A percentile compares a stretch with the other conserved stretches of the same genome.
phyloP scores from a whole-genome alignment of 2,888 invertebrate genomes.

The Epinotia demarniana region DNA sequence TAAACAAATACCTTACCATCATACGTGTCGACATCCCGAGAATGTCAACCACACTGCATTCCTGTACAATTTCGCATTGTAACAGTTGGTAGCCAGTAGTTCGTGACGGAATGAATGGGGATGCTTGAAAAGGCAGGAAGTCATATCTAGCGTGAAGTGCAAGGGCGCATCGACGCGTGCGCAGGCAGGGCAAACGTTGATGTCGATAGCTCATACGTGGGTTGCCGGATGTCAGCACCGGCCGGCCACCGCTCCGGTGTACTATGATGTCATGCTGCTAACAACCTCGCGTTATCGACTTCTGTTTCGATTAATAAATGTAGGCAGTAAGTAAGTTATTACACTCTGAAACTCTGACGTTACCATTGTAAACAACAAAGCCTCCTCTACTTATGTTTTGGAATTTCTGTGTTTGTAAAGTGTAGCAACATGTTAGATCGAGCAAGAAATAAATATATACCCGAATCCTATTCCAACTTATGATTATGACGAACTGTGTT shows the following conservation, averaged over 20 bases:
- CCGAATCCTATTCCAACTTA: too few species aligned
- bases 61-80: slow-evolving; percentile 53
- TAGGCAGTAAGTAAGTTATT: slow-evolving; percentile 24
- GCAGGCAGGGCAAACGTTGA: slow-evolving; percentile 34
- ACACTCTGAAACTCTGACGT: slow-evolving; percentile 5
- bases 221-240: slow-evolving; percentile 35
- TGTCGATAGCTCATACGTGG: slow-evolving; percentile 31
- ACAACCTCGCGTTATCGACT: slow-evolving; percentile 50
- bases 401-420: neutral
- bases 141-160: slow-evolving; percentile 61
- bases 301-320: slow-evolving; percentile 35
- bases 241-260: slow-evolving; percentile 21
- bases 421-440: too few species aligned
- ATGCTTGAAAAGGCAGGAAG: slow-evolving; percentile 71
- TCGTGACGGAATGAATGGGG: slow-evolving; percentile 72
- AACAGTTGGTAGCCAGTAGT: slow-evolving; percentile 60
- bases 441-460: too few species aligned
- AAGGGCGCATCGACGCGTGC: slow-evolving; percentile 64
- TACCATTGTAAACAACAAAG: neutral
- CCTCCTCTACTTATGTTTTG: neutral
- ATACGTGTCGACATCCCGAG: neutral
- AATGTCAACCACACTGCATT: slow-evolving; percentile 50
- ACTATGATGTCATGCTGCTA: slow-evolving; percentile 52
- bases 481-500: too few species aligned
- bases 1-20: neutral